phyloP scores from a whole-genome alignment of 53 echinoderm and acorn worm genomes.

The Apostichopus leukothele region DNA sequence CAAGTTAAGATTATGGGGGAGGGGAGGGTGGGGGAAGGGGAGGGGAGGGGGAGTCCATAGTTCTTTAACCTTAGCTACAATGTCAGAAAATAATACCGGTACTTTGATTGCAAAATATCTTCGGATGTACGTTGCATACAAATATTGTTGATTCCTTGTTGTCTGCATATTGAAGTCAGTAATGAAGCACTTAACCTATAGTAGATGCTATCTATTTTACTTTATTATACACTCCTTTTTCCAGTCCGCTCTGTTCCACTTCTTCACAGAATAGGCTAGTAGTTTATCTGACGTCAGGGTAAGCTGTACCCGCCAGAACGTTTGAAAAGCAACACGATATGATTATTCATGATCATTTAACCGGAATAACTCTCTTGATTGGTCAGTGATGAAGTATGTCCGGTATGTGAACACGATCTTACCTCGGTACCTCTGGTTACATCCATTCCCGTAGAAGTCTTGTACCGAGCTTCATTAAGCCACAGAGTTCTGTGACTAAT shows the following conservation, averaged over 20 bases:
- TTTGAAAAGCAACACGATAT: neutral
- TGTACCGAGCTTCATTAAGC: neutral
- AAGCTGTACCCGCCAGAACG: neutral
- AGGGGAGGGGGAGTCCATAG: too few species aligned
- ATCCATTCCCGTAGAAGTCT: neutral
- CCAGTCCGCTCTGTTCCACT: neutral
- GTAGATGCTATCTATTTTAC: too few species aligned
- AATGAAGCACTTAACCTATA: too few species aligned
- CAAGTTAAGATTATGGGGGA: too few species aligned
- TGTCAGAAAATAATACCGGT: too few species aligned
- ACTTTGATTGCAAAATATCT: too few species aligned
- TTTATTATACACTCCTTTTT: neutral
- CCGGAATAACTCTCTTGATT: constrained; percentile 17
- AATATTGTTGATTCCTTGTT: too few species aligned
- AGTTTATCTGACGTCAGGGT: neutral
- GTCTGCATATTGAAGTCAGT: too few species aligned
- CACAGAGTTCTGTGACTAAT: neutral
- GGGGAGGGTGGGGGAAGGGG: too few species aligned
- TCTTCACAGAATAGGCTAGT: neutral
- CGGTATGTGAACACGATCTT: constrained; percentile 19
- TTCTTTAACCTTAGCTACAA: too few species aligned
- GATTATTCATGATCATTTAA: constrained; percentile 6
- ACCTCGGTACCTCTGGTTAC: neutral
- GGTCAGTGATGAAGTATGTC: constrained; percentile 27
- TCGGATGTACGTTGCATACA: too few species aligned